Conservation (phyloP, 2,113 vertebrate species). For the cattle (Bos taurus) region DNA sequence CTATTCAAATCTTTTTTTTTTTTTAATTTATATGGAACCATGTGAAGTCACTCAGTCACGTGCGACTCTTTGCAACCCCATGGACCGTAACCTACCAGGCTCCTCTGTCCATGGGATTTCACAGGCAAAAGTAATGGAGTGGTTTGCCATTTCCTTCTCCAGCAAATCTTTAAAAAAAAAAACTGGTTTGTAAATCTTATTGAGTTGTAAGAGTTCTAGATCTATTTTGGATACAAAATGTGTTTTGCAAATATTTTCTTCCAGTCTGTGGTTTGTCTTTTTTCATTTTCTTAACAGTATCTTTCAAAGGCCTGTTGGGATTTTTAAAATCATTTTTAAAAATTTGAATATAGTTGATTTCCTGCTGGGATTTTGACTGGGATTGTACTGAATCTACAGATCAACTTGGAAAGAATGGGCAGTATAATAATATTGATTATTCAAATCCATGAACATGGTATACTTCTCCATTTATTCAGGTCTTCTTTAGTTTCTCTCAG, state of each 20-base stretch:
- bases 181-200: background rate
- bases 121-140: background rate
- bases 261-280: background rate
- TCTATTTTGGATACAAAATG: background rate
- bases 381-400: background rate
- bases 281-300: constrained; percentile 25
- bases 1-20: background rate
- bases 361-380: background rate
- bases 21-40: too few relatives aligned
- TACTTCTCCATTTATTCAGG: background rate
- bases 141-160: background rate
- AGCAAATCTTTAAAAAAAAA: background rate
- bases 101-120: background rate
- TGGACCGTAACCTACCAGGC: background rate
- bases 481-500: constrained; percentile 28
- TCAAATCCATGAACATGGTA: background rate
- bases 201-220: background rate
- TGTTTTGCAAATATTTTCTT: constrained; percentile 2
- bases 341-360: background rate
- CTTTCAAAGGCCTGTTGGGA: background rate
- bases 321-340: background rate
- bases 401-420: background rate
- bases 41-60: too few relatives aligned
- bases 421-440: background rate
- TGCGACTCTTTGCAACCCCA: background rate